phyloP scores from a whole-genome alignment of 2,888 invertebrate genomes.

The Pycnomerus fuliginosus region DNA sequence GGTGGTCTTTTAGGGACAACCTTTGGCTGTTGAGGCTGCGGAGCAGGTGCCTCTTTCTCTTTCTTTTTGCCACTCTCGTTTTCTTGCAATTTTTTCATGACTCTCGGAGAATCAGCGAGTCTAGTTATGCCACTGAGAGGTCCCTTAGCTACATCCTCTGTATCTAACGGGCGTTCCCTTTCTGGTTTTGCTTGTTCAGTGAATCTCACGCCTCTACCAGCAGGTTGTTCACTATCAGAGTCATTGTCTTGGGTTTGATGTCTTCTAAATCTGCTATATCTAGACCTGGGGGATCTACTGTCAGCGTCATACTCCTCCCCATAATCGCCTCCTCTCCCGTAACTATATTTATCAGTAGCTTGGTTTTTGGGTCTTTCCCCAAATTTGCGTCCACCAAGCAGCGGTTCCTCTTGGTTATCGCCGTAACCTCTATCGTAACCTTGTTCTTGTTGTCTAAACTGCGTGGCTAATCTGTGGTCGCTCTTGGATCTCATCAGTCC shows the following conservation, averaged over 20 bases:
- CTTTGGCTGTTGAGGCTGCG: constrained; percentile 59
- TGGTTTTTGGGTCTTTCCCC: constrained; percentile 64
- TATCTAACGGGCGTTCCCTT: constrained; percentile 77
- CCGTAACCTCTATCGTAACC: constrained; percentile 56
- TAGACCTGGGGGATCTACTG: constrained; percentile 61
- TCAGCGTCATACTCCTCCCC: constrained; percentile 67
- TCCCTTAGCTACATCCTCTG: constrained; percentile 83
- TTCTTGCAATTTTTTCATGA: constrained; percentile 86
- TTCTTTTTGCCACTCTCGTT: constrained; percentile 72
- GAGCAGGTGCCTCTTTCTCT: constrained; percentile 64
- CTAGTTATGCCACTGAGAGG: constrained; percentile 89
- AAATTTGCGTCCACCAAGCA: constrained; percentile 74
- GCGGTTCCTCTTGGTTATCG: constrained; percentile 65
- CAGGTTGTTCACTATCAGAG: constrained; percentile 68
- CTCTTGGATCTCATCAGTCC: constrained; percentile 91
- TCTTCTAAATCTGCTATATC: constrained; percentile 63
- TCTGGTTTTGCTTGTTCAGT: constrained; percentile 61
- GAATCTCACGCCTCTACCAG: constrained; percentile 63
- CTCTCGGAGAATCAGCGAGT: constrained; percentile 82
- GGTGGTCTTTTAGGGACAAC: constrained; percentile 54
- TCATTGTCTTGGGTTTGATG: constrained; percentile 70
- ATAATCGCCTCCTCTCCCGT: constrained; percentile 56
- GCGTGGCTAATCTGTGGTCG: constrained; percentile 85
- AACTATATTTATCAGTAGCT: constrained; percentile 46
- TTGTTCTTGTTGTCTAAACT: constrained; percentile 85